phyloP scores from a whole-genome alignment of 2,888 invertebrate genomes.

The Celastrina argiolus region DNA sequence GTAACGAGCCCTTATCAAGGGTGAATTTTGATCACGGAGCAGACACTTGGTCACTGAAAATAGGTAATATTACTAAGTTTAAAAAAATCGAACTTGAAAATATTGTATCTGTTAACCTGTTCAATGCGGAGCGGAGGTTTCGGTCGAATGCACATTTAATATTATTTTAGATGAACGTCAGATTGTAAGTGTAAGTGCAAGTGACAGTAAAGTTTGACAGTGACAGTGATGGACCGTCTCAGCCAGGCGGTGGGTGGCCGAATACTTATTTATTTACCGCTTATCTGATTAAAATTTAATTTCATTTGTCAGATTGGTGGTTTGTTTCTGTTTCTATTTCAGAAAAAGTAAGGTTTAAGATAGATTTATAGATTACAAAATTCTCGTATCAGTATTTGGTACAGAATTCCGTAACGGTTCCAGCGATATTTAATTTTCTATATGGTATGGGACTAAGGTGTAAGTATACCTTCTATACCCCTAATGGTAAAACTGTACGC shows the following conservation, averaged over 20 bases:
- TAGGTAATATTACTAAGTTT: no score
- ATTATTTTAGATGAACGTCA: not conserved
- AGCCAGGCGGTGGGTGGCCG: constrained; percentile 43
- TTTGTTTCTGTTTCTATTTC: not conserved
- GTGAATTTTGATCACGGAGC: no score
- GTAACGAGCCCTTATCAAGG: no score
- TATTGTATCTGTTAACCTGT: not conserved
- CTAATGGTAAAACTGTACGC: no score
- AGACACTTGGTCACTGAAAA: no score
- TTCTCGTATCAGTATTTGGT: no score
- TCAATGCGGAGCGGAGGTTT: not conserved
- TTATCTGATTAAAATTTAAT: constrained; percentile 31
- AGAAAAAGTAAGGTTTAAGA: not conserved
- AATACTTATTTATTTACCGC: constrained; percentile 9
- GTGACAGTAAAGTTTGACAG: constrained; percentile 32
- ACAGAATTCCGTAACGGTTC: no score
- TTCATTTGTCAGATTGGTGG: constrained; percentile 28
- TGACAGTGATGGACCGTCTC: constrained; percentile 60
- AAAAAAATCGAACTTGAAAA: no score
- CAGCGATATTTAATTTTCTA: no score
- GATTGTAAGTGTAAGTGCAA: not conserved
- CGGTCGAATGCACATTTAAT: not conserved
- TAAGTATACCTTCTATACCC: no score
- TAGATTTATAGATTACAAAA: not conserved
- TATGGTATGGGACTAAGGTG: no score